Base-by-base conservation (phyloP, 2,113 vertebrate species). In the Hystrix cristata region DNA sequence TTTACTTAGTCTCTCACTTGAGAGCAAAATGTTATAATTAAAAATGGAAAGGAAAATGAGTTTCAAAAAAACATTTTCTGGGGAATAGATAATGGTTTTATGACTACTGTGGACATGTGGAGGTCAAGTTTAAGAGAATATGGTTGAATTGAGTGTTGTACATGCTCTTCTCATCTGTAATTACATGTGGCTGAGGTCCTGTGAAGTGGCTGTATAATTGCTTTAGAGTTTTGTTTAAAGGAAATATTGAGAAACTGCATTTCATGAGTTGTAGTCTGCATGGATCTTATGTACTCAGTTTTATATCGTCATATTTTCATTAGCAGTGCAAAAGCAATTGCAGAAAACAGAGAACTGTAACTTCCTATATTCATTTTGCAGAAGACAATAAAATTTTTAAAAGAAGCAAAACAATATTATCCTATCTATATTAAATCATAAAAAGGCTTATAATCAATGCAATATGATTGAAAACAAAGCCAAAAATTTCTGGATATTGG, bases 191-290 rank as follows among this genome's bases (percentile, higher is more conserved):
- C 87, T 80, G 64, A 90, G 84, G 62, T 94, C 94, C 89, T 87
- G 72, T 94, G 74, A 95, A 96, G 71, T 72, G 81, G 57, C 74
- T 79, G 43, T 69, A 18, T 94, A 95, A 92, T 95, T 92, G 65
- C 87, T 94, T 86, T 93, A 87, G 81, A 89, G 84, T 67, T 94
- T 43, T 43, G 34, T 15, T 96, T 98, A 72, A 87, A 94, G 74
- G 92, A 97, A 97, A 97, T 85, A 57, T 80, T 78, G n/a, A 95
- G 93, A 92, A 97, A 87, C 87, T 85, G 64, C 5, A 62, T 95
- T 97, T 94, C 51, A 74, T 94, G 71, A 94, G 90, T 96, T 51
- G 62, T 3, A 69, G 51, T 96, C 90, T n/a, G 6, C n/a, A 65
- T 79, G 65, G 51, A 25, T 84, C 67, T 94, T 94, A 76, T 55